Evolutionary conservation across 64 coral and sea anemone species (phyloP), one percentile per base, ranked within the genome.

Genomic region (Stylophora pistillata): DNA sequence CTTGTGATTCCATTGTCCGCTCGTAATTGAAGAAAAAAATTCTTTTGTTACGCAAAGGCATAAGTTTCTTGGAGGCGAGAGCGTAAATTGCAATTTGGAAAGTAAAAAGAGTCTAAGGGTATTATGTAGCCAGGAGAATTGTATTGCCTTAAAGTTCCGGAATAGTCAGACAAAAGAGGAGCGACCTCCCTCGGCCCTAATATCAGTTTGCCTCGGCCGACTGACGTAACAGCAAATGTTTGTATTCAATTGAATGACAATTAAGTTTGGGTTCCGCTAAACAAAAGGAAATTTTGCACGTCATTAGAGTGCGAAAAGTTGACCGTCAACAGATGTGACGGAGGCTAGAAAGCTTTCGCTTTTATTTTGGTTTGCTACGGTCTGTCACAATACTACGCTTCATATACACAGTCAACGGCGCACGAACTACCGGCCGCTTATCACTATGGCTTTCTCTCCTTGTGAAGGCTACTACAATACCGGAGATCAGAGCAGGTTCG

Each of bases 241-340:
- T 78, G 75, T 23, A 13, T 84, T 69, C 80, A 70, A 37, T 84
- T 84, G 80, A 84, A 84, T 84, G 80, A 70, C 61, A 68, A 69
- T 84, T 54, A 69, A 20, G 34, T 21, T 41, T 14, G 37, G 80
- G 20, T 52, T 25, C 31, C 60, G 32, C 80, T 13, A 41, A 84
- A 84, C 80, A 84, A 84, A 84, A 64, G 78, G 13, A 12, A 55
- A 70, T 84, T 84, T 84, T 52, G 80, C 60, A 69, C 80, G 62
- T 84, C 80, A 84, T 84, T 68, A 84, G 60, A 70, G 37, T 84
- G 80, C 61, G 60, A 68, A 69, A 69, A 70, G 21, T 70, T 63
- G 80, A 34, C 80, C 23, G 30, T 84, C 80, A 84, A 69, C 80
- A 84, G 80, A 84, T 84, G 80, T 84, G 80, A 84, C 80, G 53